These are phyloP conservation scores for Toxotes chatareus DNA, from an alignment of 2,113 vertebrate species.

Conservation along the genomic window DNA sequence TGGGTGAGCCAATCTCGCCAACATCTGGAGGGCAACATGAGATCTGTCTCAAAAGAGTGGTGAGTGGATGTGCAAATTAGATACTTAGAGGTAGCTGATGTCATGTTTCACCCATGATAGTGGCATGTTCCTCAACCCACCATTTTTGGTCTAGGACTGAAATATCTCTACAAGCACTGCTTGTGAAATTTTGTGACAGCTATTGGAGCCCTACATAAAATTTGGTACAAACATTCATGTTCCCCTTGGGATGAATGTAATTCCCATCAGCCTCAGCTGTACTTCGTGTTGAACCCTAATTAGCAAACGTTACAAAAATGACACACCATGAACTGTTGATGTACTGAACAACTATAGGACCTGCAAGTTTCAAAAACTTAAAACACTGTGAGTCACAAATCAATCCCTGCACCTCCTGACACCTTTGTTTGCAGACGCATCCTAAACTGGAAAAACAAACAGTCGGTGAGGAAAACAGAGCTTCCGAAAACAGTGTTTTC, in stretches of 20 bases:
- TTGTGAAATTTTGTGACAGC: too few species aligned
- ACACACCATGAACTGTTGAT: too few species aligned
- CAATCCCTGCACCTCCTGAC: slow-evolving; percentile 23
- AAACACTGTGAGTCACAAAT: slow-evolving; percentile 19
- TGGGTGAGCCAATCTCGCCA: background rate
- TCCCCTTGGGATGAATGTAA: too few species aligned
- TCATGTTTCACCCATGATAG: background rate
- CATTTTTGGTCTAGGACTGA: background rate
- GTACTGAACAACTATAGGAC: too few species aligned
- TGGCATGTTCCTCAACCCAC: too few species aligned
- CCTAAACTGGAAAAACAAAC: background rate
- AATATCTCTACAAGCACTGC: too few species aligned
- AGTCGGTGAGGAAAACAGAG: background rate
- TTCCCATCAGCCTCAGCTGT: too few species aligned
- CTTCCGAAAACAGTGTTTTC: background rate
- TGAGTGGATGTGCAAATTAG: background rate
- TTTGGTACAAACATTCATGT: too few species aligned
- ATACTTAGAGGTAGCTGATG: background rate
- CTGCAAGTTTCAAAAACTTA: background rate
- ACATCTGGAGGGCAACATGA: slow-evolving; percentile 4
- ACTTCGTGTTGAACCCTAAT: too few species aligned
- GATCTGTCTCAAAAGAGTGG: background rate
- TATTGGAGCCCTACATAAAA: too few species aligned
- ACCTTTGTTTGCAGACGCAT: slow-evolving; percentile 29
- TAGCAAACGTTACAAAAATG: too few species aligned